Evolutionary conservation across 30 jellyfish, hydroid and myxozoan genomes (phyloP), one percentile per base, ranked within the genome.

Genomic region (Hydractinia echinata): DNA sequence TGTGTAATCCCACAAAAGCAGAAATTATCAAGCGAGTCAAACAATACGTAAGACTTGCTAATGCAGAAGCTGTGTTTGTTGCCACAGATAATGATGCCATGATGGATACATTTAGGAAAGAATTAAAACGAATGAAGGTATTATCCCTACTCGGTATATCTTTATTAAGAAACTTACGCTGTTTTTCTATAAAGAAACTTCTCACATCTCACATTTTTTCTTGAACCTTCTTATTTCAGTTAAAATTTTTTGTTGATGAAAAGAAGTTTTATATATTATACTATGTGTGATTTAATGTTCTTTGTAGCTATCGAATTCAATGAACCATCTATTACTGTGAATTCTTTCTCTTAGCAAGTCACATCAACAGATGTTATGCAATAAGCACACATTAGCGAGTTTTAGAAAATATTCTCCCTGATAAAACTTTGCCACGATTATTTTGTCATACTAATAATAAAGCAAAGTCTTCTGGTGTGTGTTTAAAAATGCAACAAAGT

Each of bases 1-100:
- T 94, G 99, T 94, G 99, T 74, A 87, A 91, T 19, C 99, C 99
- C 5, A 72, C 97, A 20, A 88, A 78, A 54, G 53, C 72, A 53
- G 97, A 79, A 53, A 79, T 94, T 49, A 53, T 94, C 4, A 73
- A 84, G 48, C 77, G 79, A 55, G 96, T 86, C 19, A 77, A 88
- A 70, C 79, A 85, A 79, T 73, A 70, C 49, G 56, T 88, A 52
- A 82, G 77, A 71, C 82, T 85, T 60, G 18, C 62, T 5, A 55
- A 87, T 39, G 79, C 82, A 48, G 83, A 73, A 48, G 86, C 95
- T 58, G 69, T 94, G 76, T 94, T 86, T 72, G 77, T 94, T 61
- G 99, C 96, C 18, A 88, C 99, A 58, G 99, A 94, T 83, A 82
- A 94, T 54, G 90, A 94, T 83, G 76, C 91, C 21, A 88, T 94